Evolutionary conservation across 2,113 vertebrate species (phyloP), one percentile per base, ranked within the genome.

Genomic region (Platichthys flesus): DNA sequence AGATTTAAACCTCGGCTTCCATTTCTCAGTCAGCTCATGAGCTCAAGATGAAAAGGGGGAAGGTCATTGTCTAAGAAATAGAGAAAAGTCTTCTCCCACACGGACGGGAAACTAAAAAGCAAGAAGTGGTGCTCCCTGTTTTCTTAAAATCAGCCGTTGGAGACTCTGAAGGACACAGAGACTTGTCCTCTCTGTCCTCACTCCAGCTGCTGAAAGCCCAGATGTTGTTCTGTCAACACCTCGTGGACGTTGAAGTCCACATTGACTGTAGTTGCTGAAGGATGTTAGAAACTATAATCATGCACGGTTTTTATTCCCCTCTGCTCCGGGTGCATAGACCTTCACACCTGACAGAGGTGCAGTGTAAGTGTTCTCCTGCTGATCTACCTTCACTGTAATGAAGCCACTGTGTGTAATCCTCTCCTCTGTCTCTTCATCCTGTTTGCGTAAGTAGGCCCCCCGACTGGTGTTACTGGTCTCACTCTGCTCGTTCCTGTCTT

Each of bases 401-500:
- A 42, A 40, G 47, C 66, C 26, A 9, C 15, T 23, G 61, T 51
- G 56, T 15, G 54, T 67, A 40, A 21, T 35, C 8, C 28, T 15
- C 2, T 8, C 18, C 37, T 18, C 3, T 3, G n/a, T 52, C 28
- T 49, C 16, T 13, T 71, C 3, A 59, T 58, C 35, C 47, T 66
- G 21, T 57, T 26, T 37, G 26, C 59, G 9, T 15, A 9, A 73
- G 26, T 3, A 54, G 71, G 0, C 15, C 57, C 26, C 63, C 54
- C 65, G 79, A 78, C 61, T 47, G 24, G 37, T 42, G 14, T 24
- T 56, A 49, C 26, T 67, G 24, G 55, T 76, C 42, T 81, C 71
- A 54, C 55, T 15, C 58, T 24, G 78, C 78, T 76, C 28, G 12
- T 72, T 74, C 70, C 4, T 47, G 14, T 58, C 49, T 45, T 49